Conservation (phyloP, 2,113 vertebrate species). For the Erpornis zantholeuca region DNA sequence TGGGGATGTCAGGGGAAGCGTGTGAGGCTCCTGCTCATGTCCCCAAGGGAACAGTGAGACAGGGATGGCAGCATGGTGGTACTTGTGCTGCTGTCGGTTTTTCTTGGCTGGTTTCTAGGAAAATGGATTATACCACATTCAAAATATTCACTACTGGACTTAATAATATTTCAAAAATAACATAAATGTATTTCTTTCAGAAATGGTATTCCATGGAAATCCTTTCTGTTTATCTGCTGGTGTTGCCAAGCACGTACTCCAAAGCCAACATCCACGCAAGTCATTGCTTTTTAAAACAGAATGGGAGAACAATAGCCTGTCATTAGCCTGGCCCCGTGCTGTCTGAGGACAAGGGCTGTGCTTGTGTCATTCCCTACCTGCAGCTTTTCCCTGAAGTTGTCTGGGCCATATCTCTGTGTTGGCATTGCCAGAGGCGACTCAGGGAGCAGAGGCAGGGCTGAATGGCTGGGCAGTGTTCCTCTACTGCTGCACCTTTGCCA, state of each 20-base stretch:
- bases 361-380: background rate
- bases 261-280: background rate
- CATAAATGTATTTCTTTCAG: background rate
- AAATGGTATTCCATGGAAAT: background rate
- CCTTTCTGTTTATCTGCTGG: background rate
- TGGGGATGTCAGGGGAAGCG: accelerated
- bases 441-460: background rate
- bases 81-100: background rate
- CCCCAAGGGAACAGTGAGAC: background rate
- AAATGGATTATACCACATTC: constrained; percentile 36
- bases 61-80: background rate
- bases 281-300: background rate
- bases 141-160: constrained; percentile 26
- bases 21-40: accelerated
- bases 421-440: background rate
- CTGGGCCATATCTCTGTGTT: background rate
- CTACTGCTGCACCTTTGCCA: background rate
- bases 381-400: background rate
- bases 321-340: background rate
- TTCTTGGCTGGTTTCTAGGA: constrained; percentile 57
- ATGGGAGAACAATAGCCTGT: background rate
- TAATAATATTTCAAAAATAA: constrained; percentile 44
- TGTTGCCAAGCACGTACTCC: background rate
- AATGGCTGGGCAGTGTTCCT: background rate
- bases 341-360: background rate